phyloP scores from a whole-genome alignment of 1,140 invertebrate species.

The Platyura marginata region DNA sequence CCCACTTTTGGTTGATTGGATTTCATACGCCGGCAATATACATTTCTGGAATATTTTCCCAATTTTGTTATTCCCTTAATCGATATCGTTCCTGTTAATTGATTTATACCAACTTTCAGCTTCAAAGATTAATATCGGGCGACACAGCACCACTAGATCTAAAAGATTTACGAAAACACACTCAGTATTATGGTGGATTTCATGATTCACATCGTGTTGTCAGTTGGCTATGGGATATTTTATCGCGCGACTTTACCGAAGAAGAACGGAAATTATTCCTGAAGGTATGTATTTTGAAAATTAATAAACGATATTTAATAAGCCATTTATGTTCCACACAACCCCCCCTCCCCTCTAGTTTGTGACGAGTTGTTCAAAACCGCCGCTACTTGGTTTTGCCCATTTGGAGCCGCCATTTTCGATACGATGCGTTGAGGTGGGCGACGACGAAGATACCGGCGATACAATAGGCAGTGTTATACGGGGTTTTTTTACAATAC shows the following conservation, averaged over 20 bases:
- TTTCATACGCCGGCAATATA: too few species aligned
- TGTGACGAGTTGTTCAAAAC: constrained; percentile 92
- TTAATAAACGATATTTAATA: background rate
- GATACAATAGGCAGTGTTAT: constrained; percentile 65
- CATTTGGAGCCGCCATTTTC: constrained; percentile 97
- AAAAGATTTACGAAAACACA: constrained; percentile 76
- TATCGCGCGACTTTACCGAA: constrained; percentile 87
- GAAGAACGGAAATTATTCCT: constrained; percentile 86
- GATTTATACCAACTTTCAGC: too few species aligned
- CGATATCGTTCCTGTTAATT: too few species aligned
- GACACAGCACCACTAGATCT: constrained; percentile 84
- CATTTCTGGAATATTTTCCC: too few species aligned
- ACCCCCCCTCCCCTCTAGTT: constrained; percentile 46
- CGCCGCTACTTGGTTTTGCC: constrained; percentile 91
- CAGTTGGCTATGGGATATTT: constrained; percentile 96
- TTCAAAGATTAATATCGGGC: constrained; percentile 77
- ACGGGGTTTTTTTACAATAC: constrained; percentile 93
- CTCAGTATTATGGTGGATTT: constrained; percentile 98
- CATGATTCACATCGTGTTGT: constrained; percentile 96
- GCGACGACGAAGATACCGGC: constrained; percentile 89
- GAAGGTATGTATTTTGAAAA: constrained; percentile 35
- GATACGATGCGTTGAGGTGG: constrained; percentile 96
- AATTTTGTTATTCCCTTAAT: too few species aligned
- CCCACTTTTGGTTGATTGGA: too few species aligned
- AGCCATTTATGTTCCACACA: background rate